Evolutionary conservation across 2,113 vertebrate genomes (phyloP).

Genomic region (Tyrannus savana): DNA sequence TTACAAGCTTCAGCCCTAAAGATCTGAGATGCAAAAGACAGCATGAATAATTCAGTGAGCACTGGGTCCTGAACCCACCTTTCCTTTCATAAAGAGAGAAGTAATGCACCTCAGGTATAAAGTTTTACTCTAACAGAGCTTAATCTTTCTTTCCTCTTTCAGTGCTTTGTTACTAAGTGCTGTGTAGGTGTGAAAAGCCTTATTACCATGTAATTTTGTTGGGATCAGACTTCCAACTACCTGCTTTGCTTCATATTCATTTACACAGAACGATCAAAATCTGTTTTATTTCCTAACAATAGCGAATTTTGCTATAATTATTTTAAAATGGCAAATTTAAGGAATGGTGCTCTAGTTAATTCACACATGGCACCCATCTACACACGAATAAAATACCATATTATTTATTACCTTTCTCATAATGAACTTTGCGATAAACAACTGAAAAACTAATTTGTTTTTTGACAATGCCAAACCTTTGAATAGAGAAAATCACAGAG

Average conservation of each 20-base stretch:
- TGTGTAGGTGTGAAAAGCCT: constrained; percentile 77
- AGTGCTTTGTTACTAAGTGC: constrained; percentile 70
- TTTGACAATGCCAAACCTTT: constrained; percentile 82
- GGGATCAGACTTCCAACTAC: constrained; percentile 73
- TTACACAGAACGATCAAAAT: constrained; percentile 74
- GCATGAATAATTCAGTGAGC: constrained; percentile 75
- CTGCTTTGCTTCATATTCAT: constrained; percentile 75
- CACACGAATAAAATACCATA: constrained; percentile 43
- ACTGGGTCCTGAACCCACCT: constrained; percentile 60
- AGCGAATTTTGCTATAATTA: constrained; percentile 77
- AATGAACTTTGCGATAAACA: constrained; percentile 82
- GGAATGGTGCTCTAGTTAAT: constrained; percentile 55
- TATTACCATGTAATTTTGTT: constrained; percentile 79
- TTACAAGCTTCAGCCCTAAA: constrained; percentile 26
- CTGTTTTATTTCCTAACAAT: constrained; percentile 79
- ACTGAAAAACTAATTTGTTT: constrained; percentile 81
- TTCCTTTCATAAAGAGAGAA: constrained; percentile 60
- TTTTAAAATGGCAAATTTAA: constrained; percentile 66
- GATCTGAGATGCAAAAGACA: constrained; percentile 41
- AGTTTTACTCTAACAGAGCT: constrained; percentile 70
- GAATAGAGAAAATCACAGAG: constrained; percentile 84
- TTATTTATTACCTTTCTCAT: constrained; percentile 74
- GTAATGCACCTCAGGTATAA: constrained; percentile 61
- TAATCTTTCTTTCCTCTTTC: constrained; percentile 58
- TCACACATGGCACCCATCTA: constrained; percentile 42